Evolutionary conservation across 2,888 invertebrate species (phyloP).

Genomic region (Eupithecia dodoneata): DNA sequence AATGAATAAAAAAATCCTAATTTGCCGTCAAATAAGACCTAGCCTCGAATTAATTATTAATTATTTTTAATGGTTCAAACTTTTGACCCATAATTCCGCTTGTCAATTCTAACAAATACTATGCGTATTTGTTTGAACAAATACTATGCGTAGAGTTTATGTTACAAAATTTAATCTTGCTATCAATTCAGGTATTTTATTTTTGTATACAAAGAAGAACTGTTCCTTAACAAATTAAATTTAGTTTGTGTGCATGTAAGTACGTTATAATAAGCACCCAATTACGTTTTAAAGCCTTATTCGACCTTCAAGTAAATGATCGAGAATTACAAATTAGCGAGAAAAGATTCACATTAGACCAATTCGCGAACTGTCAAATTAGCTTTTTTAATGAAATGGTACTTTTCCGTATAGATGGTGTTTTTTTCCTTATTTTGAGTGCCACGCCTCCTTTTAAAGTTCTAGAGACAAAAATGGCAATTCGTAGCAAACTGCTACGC

Average conservation of each 20-base stretch:
- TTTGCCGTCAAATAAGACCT: not conserved
- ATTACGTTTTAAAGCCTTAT: slow-evolving; percentile 29
- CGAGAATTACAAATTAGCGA: slow-evolving; percentile 77
- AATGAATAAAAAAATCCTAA: not conserved
- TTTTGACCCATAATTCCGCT: not conserved
- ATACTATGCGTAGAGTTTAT: too few species aligned
- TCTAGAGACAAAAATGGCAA: not conserved
- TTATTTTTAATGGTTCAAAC: too few species aligned
- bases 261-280: slow-evolving; percentile 18
- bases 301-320: slow-evolving; percentile 66
- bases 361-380: slow-evolving; percentile 74
- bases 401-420: slow-evolving; percentile 51
- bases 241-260: slow-evolving; percentile 7
- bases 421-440: slow-evolving; percentile 6
- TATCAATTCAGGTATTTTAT: not conserved
- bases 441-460: slow-evolving; percentile 23
- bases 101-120: too few species aligned
- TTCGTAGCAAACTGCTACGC: slow-evolving; percentile 27
- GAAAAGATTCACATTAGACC: slow-evolving; percentile 67
- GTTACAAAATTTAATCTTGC: not conserved
- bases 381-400: slow-evolving; percentile 66
- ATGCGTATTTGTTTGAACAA: too few species aligned
- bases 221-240: slow-evolving; percentile 8
- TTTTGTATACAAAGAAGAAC: not conserved
- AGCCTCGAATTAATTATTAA: not conserved